phyloP scores from a whole-genome alignment of 2,113 vertebrate species.

The Brevimyrus niger region DNA sequence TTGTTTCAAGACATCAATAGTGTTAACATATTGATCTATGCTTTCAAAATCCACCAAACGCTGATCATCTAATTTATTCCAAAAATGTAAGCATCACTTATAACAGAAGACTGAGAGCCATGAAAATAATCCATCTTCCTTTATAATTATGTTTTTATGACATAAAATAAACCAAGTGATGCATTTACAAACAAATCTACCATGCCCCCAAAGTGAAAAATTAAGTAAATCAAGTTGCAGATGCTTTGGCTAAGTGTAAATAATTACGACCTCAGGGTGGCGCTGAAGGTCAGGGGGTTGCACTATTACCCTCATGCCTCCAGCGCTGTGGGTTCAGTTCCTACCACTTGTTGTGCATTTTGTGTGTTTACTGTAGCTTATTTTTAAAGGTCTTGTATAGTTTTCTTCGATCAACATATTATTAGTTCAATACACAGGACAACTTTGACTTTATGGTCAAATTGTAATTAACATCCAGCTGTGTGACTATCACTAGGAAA shows the following conservation, averaged over 20 bases:
- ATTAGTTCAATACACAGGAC: background rate
- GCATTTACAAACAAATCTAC: background rate
- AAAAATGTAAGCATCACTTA: background rate
- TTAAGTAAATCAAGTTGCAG: background rate
- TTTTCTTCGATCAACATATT: background rate
- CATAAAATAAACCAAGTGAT: background rate
- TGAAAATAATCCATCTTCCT: background rate
- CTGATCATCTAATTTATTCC: background rate
- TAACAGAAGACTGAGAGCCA: background rate
- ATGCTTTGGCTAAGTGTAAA: background rate
- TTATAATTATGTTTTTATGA: background rate
- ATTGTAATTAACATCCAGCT: background rate
- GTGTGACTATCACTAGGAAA: background rate
- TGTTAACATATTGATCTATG: background rate
- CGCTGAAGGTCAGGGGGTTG: background rate
- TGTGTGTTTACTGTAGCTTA: background rate
- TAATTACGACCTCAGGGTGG: background rate
- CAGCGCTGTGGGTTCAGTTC: background rate
- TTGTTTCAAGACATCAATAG: background rate
- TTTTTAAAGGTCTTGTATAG: background rate
- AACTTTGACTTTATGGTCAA: background rate
- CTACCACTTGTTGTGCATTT: background rate
- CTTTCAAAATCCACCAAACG: background rate
- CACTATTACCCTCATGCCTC: background rate
- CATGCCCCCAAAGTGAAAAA: background rate